Evolutionary conservation across 2,113 vertebrate genomes (phyloP).

Genomic region (Oncorhynchus keta): DNA sequence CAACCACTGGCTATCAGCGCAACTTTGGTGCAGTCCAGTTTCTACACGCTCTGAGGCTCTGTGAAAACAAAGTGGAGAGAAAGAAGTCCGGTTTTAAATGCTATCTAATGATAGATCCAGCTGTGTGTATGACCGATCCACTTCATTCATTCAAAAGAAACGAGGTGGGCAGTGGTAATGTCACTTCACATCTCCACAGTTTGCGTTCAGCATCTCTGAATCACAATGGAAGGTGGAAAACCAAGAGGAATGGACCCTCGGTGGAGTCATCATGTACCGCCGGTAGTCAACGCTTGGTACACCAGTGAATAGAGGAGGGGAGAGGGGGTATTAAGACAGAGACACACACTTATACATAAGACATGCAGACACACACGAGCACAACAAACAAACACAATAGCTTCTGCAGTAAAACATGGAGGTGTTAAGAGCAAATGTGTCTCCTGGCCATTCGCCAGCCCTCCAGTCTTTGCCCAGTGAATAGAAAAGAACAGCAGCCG

Average conservation of each 20-base stretch:
- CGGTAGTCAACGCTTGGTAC: neutral
- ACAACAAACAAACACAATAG: constrained; percentile 2
- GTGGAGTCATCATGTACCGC: neutral
- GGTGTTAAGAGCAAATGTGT: constrained; percentile 37
- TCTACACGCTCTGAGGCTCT: constrained; percentile 12
- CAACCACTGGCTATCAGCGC: neutral
- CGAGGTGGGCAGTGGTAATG: neutral
- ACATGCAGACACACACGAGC: neutral
- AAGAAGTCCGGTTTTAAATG: constrained; percentile 52
- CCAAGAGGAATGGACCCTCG: neutral
- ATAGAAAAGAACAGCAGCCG: constrained; percentile 44
- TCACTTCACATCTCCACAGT: constrained; percentile 5
- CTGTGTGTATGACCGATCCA: constrained; percentile 57
- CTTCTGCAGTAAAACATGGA: constrained; percentile 12
- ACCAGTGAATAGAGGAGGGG: neutral
- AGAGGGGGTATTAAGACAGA: neutral
- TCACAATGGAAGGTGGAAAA: neutral
- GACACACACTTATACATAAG: neutral
- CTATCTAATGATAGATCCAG: constrained; percentile 62
- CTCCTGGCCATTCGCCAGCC: constrained; percentile 23
- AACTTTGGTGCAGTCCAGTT: neutral
- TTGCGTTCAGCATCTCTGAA: constrained; percentile 9
- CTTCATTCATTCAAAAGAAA: constrained; percentile 24
- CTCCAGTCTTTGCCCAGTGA: constrained; percentile 12
- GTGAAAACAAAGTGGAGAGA: constrained; percentile 55